Conservation (phyloP, 2,797 vertebrate species). For the Chromis chromis region DNA sequence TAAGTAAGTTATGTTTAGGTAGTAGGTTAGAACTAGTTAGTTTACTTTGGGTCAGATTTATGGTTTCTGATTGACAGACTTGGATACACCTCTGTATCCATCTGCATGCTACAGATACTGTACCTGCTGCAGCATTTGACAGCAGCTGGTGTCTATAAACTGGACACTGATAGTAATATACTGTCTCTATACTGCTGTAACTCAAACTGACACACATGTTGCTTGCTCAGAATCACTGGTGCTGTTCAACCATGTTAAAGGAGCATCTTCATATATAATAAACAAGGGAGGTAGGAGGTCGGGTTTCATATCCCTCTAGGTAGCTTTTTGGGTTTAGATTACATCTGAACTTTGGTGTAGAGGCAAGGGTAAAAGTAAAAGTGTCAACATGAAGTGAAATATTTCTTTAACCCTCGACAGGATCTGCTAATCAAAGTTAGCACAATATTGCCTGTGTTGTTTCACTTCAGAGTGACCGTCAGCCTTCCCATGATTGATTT, state of each 20-base stretch:
- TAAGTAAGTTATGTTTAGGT: background rate
- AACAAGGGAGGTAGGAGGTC: background rate
- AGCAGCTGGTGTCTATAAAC: background rate
- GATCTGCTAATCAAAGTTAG: background rate
- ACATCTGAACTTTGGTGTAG: background rate
- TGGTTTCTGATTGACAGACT: no score
- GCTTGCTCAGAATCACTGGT: no score
- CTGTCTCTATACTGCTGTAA: background rate
- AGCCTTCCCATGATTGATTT: conserved; percentile 58
- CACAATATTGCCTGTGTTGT: background rate
- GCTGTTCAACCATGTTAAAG: background rate
- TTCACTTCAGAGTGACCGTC: conserved; percentile 25
- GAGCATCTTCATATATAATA: background rate
- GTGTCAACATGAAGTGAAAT: background rate
- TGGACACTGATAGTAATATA: background rate
- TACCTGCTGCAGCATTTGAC: no score
- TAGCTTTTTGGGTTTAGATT: conserved; percentile 3
- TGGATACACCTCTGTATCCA: no score
- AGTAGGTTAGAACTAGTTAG: no score
- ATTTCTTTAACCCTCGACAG: background rate
- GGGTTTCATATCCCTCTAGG: conserved; percentile 3
- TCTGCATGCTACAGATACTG: no score
- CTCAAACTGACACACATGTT: no score
- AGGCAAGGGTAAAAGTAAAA: background rate
- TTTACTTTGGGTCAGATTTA: no score